Percentiles rank a stretch among this genome's conserved stretches.
These are phyloP conservation scores for Molothrus ater DNA, from an alignment of 2,797 vertebrate genomes.

Conservation along the genomic window DNA sequence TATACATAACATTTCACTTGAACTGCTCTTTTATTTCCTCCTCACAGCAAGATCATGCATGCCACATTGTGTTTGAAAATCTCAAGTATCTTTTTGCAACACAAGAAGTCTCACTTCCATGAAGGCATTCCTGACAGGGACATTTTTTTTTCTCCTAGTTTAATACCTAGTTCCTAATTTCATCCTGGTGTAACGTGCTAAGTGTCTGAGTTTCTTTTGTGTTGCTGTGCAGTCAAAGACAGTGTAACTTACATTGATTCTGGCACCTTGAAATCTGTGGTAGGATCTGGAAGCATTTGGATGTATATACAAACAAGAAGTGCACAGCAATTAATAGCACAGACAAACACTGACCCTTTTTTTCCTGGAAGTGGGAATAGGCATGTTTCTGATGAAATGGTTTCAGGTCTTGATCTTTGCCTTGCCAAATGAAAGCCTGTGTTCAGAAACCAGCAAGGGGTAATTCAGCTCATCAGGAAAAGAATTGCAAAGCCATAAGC, in stretches of 20 bases:
- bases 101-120: neutral
- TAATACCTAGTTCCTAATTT: neutral
- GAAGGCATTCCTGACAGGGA: neutral
- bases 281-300: neutral
- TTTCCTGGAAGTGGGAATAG: neutral
- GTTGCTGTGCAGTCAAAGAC: neutral
- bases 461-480: neutral
- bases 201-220: neutral
- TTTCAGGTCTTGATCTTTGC: neutral
- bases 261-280: neutral
- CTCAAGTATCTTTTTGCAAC: neutral
- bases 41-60: neutral
- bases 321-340: neutral
- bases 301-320: neutral
- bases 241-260: neutral
- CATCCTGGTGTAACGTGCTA: neutral
- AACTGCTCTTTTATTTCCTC: neutral
- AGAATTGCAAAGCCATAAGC: neutral
- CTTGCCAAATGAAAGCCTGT: neutral
- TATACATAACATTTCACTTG: neutral
- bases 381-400: neutral
- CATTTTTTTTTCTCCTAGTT: neutral
- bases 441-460: neutral
- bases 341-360: neutral
- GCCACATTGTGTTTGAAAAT: neutral